Conservation (phyloP, 2,113 vertebrate species). For the Triplophysa tibetana region DNA sequence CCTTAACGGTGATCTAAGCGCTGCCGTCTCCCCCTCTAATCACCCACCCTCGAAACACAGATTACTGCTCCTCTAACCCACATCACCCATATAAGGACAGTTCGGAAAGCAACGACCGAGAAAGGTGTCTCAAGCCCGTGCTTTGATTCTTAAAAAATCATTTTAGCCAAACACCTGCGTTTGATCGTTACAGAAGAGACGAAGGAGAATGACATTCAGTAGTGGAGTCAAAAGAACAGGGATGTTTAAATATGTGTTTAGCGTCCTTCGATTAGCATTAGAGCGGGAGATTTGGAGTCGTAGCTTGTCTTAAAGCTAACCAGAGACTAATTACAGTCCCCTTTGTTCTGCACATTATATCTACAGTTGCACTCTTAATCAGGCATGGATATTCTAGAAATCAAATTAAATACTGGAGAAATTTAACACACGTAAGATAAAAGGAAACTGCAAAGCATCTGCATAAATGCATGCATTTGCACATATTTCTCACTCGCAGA, state of each 20-base stretch:
- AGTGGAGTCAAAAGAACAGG: not conserved
- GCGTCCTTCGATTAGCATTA: conserved; percentile 48
- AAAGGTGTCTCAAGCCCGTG: not conserved
- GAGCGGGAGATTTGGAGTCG: conserved; percentile 56
- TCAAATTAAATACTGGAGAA: conserved; percentile 68
- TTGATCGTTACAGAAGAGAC: not conserved
- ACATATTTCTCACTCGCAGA: no score
- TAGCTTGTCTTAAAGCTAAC: conserved; percentile 62
- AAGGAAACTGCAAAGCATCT: conserved; percentile 56
- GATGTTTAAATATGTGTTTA: conserved; percentile 45
- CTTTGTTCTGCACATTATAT: conserved; percentile 77
- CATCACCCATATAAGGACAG: not conserved
- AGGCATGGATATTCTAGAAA: conserved; percentile 72
- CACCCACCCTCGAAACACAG: conserved; percentile 51
- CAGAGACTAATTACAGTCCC: conserved; percentile 72
- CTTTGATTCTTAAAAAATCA: not conserved
- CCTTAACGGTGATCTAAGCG: conserved; percentile 43
- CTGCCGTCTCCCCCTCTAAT: conserved; percentile 46
- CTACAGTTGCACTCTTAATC: conserved; percentile 76
- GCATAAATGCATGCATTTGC: conserved; percentile 16
- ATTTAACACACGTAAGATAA: conserved; percentile 59
- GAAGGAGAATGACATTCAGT: not conserved
- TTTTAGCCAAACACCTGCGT: not conserved
- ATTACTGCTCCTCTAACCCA: not conserved
- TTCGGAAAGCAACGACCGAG: not conserved